Evolutionary conservation across 2,113 vertebrate genomes (phyloP).

Genomic region (rabbit (Oryctolagus cuniculus)): DNA sequence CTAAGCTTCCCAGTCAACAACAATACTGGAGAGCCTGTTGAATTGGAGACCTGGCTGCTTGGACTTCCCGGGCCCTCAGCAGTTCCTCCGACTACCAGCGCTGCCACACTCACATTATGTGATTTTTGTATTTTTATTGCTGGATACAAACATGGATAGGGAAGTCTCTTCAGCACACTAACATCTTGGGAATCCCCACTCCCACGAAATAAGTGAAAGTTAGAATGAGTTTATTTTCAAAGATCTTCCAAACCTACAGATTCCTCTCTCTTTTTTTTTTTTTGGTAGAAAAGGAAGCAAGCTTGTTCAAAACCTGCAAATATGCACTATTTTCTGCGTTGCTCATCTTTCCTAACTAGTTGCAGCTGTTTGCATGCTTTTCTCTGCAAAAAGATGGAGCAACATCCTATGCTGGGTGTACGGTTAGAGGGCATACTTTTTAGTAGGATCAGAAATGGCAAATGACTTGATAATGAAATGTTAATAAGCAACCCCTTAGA

Average conservation of each 20-base stretch:
- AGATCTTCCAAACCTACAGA: constrained; percentile 44
- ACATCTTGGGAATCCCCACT: background rate
- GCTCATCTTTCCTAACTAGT: constrained; percentile 68
- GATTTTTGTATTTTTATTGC: constrained; percentile 12
- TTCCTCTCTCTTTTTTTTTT: background rate
- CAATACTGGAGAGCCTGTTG: background rate
- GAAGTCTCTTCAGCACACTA: constrained; percentile 1
- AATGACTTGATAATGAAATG: constrained; percentile 43
- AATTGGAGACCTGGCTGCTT: background rate
- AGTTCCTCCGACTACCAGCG: background rate
- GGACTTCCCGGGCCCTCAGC: background rate
- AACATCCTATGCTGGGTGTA: background rate
- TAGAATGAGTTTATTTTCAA: constrained; percentile 58
- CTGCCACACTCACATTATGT: background rate
- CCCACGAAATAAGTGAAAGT: constrained; percentile 39
- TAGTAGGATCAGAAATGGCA: constrained; percentile 40
- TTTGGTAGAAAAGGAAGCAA: constrained; percentile 37
- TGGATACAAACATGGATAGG: background rate
- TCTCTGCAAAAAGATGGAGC: constrained; percentile 43
- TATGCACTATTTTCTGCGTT: constrained; percentile 66
- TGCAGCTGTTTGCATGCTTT: constrained; percentile 50
- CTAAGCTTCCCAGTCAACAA: background rate
- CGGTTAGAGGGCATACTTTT: constrained; percentile 23
- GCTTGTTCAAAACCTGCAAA: constrained; percentile 68
- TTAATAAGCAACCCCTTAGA: constrained; percentile 55